Evolutionary conservation across 2,113 vertebrate species (phyloP).

Genomic region (Pundamilia nyererei): DNA sequence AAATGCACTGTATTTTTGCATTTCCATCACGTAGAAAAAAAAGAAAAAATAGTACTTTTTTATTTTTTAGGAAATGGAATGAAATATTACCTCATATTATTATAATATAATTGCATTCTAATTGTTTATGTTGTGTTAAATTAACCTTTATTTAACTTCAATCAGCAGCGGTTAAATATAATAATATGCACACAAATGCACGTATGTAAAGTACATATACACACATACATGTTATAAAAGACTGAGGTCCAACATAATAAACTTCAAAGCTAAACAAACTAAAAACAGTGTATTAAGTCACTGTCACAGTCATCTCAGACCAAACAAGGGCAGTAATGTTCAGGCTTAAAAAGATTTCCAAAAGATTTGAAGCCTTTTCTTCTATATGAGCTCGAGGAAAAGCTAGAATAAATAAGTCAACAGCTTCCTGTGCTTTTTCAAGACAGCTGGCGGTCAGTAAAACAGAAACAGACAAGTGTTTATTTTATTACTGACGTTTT

Average conservation of each 20-base stretch:
- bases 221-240: neutral
- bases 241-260: neutral
- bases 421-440: neutral
- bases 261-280: neutral
- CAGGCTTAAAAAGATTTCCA: neutral
- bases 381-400: neutral
- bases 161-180: neutral
- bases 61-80: neutral
- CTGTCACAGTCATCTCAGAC: neutral
- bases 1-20: neutral
- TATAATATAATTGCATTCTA: neutral
- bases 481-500: neutral
- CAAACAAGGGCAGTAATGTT: neutral
- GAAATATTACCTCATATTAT: neutral
- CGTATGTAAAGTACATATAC: neutral
- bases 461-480: neutral
- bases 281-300: neutral
- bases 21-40: rapidly evolving
- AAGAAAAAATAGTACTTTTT: neutral
- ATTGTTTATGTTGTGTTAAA: neutral
- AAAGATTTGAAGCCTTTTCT: neutral
- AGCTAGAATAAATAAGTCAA: neutral
- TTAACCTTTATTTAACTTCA: neutral
- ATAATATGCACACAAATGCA: neutral
- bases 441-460: neutral